These are phyloP conservation scores for Eulithis testata DNA, from an alignment of 2,888 invertebrate genomes.

Conservation along the genomic window DNA sequence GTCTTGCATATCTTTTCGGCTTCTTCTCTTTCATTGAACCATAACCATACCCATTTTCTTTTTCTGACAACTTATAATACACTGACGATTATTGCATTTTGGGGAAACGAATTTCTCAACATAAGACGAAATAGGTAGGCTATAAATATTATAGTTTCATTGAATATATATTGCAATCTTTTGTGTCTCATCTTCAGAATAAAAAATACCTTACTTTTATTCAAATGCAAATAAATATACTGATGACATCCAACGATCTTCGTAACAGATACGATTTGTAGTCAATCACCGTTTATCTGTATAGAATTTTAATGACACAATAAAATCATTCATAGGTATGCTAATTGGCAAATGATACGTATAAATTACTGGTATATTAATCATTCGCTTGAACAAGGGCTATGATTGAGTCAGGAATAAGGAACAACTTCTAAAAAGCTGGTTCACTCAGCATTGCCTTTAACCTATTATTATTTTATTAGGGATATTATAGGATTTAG, in stretches of 20 bases:
- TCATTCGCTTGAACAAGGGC: conserved; percentile 48
- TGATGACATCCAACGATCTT: conserved; percentile 9
- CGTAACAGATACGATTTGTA: neutral
- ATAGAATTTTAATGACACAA: conserved; percentile 53
- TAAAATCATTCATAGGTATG: conserved; percentile 53
- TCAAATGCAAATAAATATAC: conserved; percentile 9
- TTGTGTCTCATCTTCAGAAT: neutral
- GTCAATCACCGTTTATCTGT: conserved; percentile 41
- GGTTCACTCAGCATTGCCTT: conserved; percentile 8
- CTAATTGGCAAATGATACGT: conserved; percentile 47
- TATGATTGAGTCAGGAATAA: conserved; percentile 52
- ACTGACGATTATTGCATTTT: no score
- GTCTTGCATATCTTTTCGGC: no score
- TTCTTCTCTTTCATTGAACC: no score
- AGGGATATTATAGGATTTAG: no score
- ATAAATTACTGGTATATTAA: conserved; percentile 60
- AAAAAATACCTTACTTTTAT: conserved; percentile 4
- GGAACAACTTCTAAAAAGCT: conserved; percentile 16
- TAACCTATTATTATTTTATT: no score
- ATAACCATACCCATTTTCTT: no score
- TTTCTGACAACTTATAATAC: no score
- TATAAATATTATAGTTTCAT: neutral
- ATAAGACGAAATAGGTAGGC: neutral
- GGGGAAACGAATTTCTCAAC: no score
- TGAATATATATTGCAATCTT: no score